A percentile compares a stretch with the other conserved stretches of the same genome.
These are phyloP conservation scores for Bradypodion ventrale DNA, from an alignment of 2,797 vertebrate genomes.

Conservation along the genomic window DNA sequence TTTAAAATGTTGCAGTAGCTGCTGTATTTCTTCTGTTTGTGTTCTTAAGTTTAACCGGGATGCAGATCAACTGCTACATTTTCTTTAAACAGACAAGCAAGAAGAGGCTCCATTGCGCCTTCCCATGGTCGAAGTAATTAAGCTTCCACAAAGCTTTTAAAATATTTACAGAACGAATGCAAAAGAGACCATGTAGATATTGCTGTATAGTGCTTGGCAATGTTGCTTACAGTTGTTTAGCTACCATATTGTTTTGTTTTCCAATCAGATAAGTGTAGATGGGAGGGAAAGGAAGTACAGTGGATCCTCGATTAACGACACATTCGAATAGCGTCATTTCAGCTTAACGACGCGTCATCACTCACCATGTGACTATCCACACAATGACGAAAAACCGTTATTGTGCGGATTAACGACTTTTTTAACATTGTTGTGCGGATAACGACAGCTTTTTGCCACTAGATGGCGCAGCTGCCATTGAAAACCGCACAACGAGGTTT, in stretches of 20 bases:
- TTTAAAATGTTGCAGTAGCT: constrained; percentile 25
- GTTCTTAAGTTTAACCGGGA: constrained; percentile 48
- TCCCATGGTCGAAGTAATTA: constrained; percentile 64
- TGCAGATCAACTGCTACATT: constrained; percentile 49
- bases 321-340: no score
- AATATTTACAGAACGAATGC: constrained; percentile 62
- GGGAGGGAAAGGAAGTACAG: constrained; percentile 41
- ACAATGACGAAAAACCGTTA: no score
- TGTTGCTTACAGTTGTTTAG: constrained; percentile 70
- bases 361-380: no score
- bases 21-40: constrained; percentile 26
- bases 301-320: no score
- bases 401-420: no score
- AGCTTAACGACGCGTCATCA: no score
- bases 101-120: constrained; percentile 68
- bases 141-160: constrained; percentile 65
- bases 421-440: no score
- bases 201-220: constrained; percentile 68
- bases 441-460: no score
- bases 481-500: no score
- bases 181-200: constrained; percentile 60
- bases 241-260: constrained; percentile 53
- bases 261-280: constrained; percentile 56
- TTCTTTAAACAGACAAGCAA: constrained; percentile 57
- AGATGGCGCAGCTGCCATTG: no score